Conservation (phyloP, 2,797 vertebrate genomes). For the Simalia tracyae region DNA sequence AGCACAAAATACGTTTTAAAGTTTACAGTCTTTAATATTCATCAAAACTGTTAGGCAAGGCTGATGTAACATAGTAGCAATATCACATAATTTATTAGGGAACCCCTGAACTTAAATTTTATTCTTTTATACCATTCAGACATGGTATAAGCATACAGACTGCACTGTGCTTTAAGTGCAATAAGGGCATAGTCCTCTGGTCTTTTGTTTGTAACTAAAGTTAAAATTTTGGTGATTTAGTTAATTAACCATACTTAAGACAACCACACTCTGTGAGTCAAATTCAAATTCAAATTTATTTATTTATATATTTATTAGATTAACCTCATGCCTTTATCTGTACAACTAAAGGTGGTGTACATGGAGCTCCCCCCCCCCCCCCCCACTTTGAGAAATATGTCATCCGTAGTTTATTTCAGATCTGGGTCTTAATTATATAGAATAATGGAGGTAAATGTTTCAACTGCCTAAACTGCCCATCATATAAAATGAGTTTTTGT, state of each 20-base stretch:
- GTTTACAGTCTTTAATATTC: constrained; percentile 2
- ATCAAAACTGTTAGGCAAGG: neutral
- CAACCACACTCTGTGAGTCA: no score
- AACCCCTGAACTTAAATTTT: neutral
- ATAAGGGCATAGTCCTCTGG: neutral
- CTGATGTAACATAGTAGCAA: neutral
- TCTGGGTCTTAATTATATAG: neutral
- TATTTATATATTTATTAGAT: no score
- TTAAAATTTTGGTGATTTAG: no score
- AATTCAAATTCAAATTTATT: no score
- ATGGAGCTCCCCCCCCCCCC: no score
- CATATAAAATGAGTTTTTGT: neutral
- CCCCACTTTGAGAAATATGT: neutral
- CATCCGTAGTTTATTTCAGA: neutral
- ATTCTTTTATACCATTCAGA: neutral
- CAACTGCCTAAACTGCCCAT: neutral
- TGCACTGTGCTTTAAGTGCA: neutral
- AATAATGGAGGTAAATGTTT: constrained; percentile 2
- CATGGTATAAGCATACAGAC: neutral
- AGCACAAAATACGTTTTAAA: neutral
- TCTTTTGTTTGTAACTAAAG: neutral
- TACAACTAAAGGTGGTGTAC: no score
- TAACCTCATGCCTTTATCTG: no score
- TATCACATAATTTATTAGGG: neutral
- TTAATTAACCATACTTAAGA: no score